Conservation (phyloP, 2,888 invertebrate genomes). For the Cheilosia soror region DNA sequence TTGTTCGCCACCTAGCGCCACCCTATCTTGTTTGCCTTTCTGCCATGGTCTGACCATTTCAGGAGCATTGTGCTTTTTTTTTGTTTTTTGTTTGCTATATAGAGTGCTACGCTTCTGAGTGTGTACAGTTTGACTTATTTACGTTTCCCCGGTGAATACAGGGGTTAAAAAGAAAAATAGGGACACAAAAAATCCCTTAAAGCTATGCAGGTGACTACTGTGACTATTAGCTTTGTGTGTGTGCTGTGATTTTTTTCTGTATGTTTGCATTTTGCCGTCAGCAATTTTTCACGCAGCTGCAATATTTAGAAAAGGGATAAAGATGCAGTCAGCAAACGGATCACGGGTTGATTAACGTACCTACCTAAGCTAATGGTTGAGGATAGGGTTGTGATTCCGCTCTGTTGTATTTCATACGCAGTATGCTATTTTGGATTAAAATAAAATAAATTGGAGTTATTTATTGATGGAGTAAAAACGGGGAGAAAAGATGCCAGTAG, state of each 20-base stretch:
- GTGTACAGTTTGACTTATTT: constrained; percentile 55
- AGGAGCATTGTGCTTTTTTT: constrained; percentile 34
- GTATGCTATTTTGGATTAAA: constrained; percentile 12
- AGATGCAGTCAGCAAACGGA: constrained; percentile 35
- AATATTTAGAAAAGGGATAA: constrained; percentile 42
- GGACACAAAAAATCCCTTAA: constrained; percentile 15
- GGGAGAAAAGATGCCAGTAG: no score
- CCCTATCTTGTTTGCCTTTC: constrained; percentile 37
- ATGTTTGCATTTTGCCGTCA: constrained; percentile 19
- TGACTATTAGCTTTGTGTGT: constrained; percentile 17
- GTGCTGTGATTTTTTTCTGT: not conserved
- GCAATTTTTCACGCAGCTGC: constrained; percentile 34
- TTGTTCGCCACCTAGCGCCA: constrained; percentile 43
- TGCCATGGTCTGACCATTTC: constrained; percentile 44
- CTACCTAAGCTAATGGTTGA: constrained; percentile 20
- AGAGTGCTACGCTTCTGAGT: constrained; percentile 24
- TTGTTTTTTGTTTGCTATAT: not conserved
- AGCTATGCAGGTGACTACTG: constrained; percentile 53
- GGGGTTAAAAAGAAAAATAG: constrained; percentile 8
- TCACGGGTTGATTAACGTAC: constrained; percentile 36
- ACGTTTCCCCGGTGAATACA: constrained; percentile 20
- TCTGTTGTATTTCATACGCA: not conserved
- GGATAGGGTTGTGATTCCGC: constrained; percentile 1
- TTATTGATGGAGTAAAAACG: not conserved
- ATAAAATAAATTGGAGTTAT: constrained; percentile 1